A percentile compares a stretch with the other conserved stretches of the same genome.
These are phyloP conservation scores for Amiota mariae DNA, from an alignment of 2,888 invertebrate species.

Conservation along the genomic window DNA sequence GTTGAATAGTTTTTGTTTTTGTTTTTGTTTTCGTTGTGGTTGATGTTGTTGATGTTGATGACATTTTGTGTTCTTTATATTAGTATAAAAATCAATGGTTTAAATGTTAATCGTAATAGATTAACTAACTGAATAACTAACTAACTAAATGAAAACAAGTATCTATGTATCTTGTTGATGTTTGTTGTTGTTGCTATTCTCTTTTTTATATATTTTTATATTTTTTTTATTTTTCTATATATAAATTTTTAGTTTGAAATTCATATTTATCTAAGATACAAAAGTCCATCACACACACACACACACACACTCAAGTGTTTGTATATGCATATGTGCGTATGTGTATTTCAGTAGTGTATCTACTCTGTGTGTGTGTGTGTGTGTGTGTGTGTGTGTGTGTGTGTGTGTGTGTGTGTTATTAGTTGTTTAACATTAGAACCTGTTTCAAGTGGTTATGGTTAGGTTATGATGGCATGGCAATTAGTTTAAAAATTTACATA, in stretches of 20 bases:
- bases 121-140: too few species aligned
- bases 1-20: too few species aligned
- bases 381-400: not conserved
- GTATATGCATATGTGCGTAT: not conserved
- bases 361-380: not conserved
- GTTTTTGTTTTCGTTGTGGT: too few species aligned
- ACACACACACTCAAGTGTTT: not conserved
- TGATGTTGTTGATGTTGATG: too few species aligned
- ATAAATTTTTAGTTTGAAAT: slow-evolving; percentile 2
- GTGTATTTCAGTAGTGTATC: not conserved
- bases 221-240: not conserved
- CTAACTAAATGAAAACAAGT: too few species aligned
- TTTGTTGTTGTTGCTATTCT: slow-evolving; percentile 29
- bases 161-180: slow-evolving; percentile 8
- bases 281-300: not conserved
- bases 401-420: slow-evolving; percentile 12
- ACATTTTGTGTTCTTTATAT: too few species aligned
- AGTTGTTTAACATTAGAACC: slow-evolving; percentile 17
- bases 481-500: slow-evolving; percentile 22
- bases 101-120: too few species aligned
- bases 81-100: too few species aligned
- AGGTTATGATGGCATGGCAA: slow-evolving; percentile 26
- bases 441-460: slow-evolving; percentile 24
- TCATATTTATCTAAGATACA: too few species aligned
- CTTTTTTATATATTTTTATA: slow-evolving; percentile 28